phyloP scores from a whole-genome alignment of 2,797 vertebrate species.

The Mycteria americana region DNA sequence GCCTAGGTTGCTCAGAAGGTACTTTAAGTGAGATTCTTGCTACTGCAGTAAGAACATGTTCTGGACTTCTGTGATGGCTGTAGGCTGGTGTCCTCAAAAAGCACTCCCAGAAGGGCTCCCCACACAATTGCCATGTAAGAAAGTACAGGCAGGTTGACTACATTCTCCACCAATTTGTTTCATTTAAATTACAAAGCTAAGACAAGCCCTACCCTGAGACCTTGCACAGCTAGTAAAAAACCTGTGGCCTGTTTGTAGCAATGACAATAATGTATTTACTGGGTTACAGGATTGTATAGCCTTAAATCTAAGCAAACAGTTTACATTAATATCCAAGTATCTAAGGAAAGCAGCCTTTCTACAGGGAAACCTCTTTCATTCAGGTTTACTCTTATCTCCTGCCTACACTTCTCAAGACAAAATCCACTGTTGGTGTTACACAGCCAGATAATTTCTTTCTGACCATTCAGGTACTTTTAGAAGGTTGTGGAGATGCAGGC shows the following conservation, averaged over 20 bases:
- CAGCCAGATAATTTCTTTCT: background rate
- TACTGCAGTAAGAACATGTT: background rate
- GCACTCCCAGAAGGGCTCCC: background rate
- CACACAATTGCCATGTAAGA: background rate
- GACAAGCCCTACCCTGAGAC: background rate
- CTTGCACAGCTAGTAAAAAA: background rate
- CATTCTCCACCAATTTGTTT: background rate
- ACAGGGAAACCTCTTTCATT: background rate
- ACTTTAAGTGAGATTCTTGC: background rate
- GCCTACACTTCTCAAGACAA: background rate
- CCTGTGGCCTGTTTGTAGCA: background rate
- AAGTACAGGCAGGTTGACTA: background rate
- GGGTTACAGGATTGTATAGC: background rate
- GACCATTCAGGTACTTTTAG: background rate
- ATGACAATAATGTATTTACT: background rate
- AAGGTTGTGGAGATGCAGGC: background rate
- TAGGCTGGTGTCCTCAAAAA: background rate
- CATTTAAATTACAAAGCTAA: background rate
- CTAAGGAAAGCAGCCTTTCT: background rate
- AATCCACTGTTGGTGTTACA: background rate
- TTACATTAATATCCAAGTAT: background rate
- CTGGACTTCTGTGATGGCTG: rapidly evolving
- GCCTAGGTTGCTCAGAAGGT: background rate
- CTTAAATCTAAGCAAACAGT: background rate
- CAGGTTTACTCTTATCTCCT: background rate